Evolutionary conservation across 2,888 invertebrate species (phyloP), one percentile per base, ranked within the genome.

Genomic region (Terebella lapidaria): DNA sequence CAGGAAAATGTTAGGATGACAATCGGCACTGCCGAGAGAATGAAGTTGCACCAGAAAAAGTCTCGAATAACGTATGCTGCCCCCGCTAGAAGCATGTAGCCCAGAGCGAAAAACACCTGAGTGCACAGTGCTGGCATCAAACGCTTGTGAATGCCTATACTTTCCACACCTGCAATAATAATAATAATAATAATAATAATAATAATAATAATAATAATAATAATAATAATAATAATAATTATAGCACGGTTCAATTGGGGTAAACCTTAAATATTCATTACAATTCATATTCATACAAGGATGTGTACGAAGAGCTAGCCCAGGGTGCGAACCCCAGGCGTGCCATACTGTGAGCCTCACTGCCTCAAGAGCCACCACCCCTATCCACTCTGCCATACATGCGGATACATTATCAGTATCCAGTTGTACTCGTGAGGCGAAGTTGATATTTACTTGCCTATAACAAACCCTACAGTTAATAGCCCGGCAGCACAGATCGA

Each of bases 401-500:
- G n/a, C n/a, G n/a, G n/a, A n/a, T n/a, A n/a, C n/a, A n/a, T n/a
- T n/a, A n/a, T n/a, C n/a, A n/a, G n/a, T n/a, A n/a, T n/a, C n/a
- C n/a, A n/a, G n/a, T n/a, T n/a, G n/a, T n/a, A n/a, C n/a, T n/a
- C n/a, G n/a, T n/a, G n/a, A n/a, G n/a, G n/a, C n/a, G n/a, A n/a
- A n/a, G n/a, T n/a, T n/a, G n/a, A 26, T 20, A 49, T 30, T 27
- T 73, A 56, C 62, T 49, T 64, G 73, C 74, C 68, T 25, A 73
- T 63, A 18, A 74, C 74, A 59, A 71, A 74, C 3, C 67, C 61
- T 25, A 68, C 70, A 57, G 74, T 67, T 51, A 70, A 73, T 10
- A 69, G 56, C 0, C 74, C 74, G 2, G 70, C 67, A 42, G 64
- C 62, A 2, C 70, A 64, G 26, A 69, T 62, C 2, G 72, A 73